Evolutionary conservation across 2,888 invertebrate genomes (phyloP), one percentile per base, ranked within the genome.

Genomic region (Drosophila neonasuta): DNA sequence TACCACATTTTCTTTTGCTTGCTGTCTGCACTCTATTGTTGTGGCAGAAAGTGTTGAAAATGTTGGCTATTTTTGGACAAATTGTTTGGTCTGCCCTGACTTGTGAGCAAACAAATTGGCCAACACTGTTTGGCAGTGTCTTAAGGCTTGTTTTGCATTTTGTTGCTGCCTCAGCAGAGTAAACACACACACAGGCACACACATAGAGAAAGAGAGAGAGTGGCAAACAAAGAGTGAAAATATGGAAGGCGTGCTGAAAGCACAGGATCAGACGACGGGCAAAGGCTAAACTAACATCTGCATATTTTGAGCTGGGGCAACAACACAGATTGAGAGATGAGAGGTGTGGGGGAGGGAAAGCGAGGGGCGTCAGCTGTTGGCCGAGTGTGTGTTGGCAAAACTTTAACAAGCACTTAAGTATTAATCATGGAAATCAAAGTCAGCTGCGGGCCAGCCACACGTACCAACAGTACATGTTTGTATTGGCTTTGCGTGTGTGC

Each of bases 381-480:
- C 44, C 57, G 24, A 51, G 61, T 54, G 57, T 62, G 68, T 56
- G 63, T 64, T 66, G 82, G 75, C 68, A 60, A 80, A 78, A 85
- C 83, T 85, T 85, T 72, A 83, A 86, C 86, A 83, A 86, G 84
- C 83, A 80, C 86, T 83, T 87, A 83, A 83, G 87, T 83, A 87
- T 83, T 87, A 83, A 87, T 83, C 87, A 83, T 86, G 73, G 66
- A 83, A 83, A 83, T 83, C 83, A 86, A 83, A 72, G 77, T 80
- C 77, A 73, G 80, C 75, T 71, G 77, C 67, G 70, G 62, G 67
- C 51, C 44, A 29, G 45, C 49, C 64, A 65, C 66, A 78, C 66
- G 54, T 46, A 74, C 50, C 56, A 59, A 55, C 68, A 29, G 49
- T 51, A 34, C 39, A 52, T 58, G 55, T 58, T 62, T 61, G 74